These are phyloP conservation scores for Lasiurus cinereus DNA, from an alignment of 2,113 vertebrate species.

Conservation along the genomic window DNA sequence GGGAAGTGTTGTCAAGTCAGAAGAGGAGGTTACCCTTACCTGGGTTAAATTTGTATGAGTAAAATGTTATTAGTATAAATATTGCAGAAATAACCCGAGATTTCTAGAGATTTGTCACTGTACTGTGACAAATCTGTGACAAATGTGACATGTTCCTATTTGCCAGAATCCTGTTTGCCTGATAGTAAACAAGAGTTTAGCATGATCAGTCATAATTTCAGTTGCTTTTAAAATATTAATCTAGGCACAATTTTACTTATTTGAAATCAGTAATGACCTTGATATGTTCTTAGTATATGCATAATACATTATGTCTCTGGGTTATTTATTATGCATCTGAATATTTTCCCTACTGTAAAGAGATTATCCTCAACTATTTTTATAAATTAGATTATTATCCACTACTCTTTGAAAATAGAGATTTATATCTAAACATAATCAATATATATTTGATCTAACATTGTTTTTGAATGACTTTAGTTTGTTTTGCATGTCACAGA, in stretches of 20 bases:
- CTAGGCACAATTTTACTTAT: neutral
- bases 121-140: neutral
- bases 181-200: neutral
- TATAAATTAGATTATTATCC: neutral
- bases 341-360: neutral
- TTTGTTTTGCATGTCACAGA: neutral
- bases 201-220: neutral
- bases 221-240: neutral
- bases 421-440: neutral
- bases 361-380: neutral
- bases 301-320: neutral
- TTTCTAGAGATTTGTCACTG: neutral
- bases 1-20: neutral
- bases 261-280: neutral
- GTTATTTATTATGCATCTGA: neutral
- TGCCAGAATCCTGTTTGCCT: neutral
- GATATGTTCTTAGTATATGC: neutral
- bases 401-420: neutral
- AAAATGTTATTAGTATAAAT: slow-evolving; percentile 33
- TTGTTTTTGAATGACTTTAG: neutral
- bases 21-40: neutral
- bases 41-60: neutral
- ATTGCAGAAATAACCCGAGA: neutral
- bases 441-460: neutral
- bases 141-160: neutral